Base-by-base conservation (phyloP, 2,797 vertebrate genomes). In the Tachyglossus aculeatus region DNA sequence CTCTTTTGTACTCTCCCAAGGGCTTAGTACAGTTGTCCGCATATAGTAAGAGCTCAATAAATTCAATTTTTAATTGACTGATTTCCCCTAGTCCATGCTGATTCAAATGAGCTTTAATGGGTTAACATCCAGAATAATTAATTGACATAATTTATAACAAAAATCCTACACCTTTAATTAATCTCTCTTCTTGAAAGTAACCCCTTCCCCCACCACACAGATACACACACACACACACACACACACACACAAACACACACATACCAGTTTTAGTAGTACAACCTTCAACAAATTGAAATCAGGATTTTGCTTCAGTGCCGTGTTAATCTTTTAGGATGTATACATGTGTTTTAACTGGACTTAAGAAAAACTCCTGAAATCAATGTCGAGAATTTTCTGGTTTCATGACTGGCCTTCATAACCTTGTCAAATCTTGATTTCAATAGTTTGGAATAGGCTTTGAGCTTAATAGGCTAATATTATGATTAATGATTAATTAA, bases 211-310 rank as follows among this genome's bases (percentile, higher is more conserved):
- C n/a, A n/a, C n/a, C n/a, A n/a, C n/a, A n/a, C n/a, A n/a, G n/a
- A n/a, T n/a, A n/a, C 79, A 71, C 54, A 40, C 51, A 60, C 54
- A 78, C 77, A 87, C 79, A 62, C 83, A 77, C n/a, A n/a, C n/a
- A 67, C 70, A n/a, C n/a, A n/a, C 79, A 71, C 54, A 40, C 51
- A 60, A 54, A 78, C 77, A 87, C 79, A 62, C 83, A 77, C n/a
- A n/a, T n/a, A 66, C 71, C 45, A 56, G 67, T 75, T 73, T 82
- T 79, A 71, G 80, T 65, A 72, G 62, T 39, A 21, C 21, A 67
- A 21, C 65, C 48, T 71, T 80, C 37, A 64, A 47, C 84, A 75
- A 59, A 14, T 54, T 19, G 55, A 43, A 48, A 74, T 18, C 4
- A 29, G 39, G 34, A 45, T 78, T 56, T 44, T 59, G 22, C 1